A percentile compares a stretch with the other conserved stretches of the same genome.
Conservation (phyloP, 1,140 invertebrate species). For the Bradysia coprophila region DNA sequence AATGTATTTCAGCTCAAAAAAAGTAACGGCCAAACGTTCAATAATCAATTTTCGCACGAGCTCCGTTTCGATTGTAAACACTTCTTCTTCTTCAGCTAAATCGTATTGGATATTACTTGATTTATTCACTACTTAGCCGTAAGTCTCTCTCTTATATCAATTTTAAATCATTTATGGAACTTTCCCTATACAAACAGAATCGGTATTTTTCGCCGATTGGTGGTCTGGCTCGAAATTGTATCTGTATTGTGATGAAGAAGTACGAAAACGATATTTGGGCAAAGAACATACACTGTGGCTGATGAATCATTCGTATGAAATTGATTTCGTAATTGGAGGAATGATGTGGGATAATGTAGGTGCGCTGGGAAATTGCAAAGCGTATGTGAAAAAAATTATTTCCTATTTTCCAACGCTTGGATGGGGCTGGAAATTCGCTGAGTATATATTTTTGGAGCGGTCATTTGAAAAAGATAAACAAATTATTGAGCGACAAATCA, state of each 20-base stretch:
- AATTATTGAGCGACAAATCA: constrained; percentile 61
- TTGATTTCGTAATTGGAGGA: constrained; percentile 88
- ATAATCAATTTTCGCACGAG: too few species aligned
- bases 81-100: too few species aligned
- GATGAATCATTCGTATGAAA: constrained; percentile 92
- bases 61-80: too few species aligned
- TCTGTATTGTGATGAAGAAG: constrained; percentile 62
- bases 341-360: constrained; percentile 58
- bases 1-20: too few species aligned
- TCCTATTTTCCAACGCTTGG: constrained; percentile 84
- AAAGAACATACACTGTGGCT: constrained; percentile 80
- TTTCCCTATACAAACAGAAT: constrained; percentile 34
- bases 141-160: constrained; percentile 32
- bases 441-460: constrained; percentile 81
- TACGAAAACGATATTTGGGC: constrained; percentile 60
- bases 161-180: neutral
- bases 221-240: constrained; percentile 62
- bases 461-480: constrained; percentile 79
- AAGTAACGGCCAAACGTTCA: too few species aligned
- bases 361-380: constrained; percentile 79
- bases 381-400: constrained; percentile 84
- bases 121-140: constrained; percentile 79
- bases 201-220: constrained; percentile 85
- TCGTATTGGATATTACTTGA: constrained; percentile 84
- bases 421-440: constrained; percentile 88